Evolutionary conservation across 2,797 vertebrate genomes (phyloP).

Genomic region (Poeciliopsis turneri): DNA sequence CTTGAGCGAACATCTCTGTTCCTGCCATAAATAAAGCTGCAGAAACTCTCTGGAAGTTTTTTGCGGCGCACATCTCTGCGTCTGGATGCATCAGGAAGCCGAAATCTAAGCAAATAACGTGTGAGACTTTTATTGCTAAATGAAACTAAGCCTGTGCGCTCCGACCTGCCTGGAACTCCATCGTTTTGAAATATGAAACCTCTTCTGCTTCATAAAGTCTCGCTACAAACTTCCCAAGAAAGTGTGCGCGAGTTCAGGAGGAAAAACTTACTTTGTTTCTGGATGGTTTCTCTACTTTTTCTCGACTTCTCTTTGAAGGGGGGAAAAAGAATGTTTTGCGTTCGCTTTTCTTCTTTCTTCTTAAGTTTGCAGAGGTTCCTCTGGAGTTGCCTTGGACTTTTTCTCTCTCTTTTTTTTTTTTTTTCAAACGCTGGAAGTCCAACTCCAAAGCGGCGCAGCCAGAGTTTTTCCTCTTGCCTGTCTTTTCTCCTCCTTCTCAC

Average conservation of each 20-base stretch:
- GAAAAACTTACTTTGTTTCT: slow-evolving; percentile 74
- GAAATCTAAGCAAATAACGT: slow-evolving; percentile 1
- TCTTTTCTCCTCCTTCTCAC: slow-evolving; percentile 71
- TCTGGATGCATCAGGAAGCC: not conserved
- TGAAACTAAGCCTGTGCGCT: not conserved
- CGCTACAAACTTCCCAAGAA: slow-evolving; percentile 52
- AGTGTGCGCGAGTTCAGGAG: slow-evolving; percentile 12
- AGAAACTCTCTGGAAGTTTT: slow-evolving; percentile 4
- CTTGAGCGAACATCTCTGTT: not conserved
- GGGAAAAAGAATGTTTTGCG: not conserved
- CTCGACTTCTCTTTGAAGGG: slow-evolving; percentile 43
- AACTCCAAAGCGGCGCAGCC: slow-evolving; percentile 78
- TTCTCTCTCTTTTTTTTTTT: slow-evolving; percentile 1
- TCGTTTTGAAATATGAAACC: slow-evolving; percentile 59
- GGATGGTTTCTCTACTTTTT: slow-evolving; percentile 39
- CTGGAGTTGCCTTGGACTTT: slow-evolving; percentile 69
- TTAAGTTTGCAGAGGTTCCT: slow-evolving; percentile 74
- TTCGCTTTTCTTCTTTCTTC: slow-evolving; percentile 47
- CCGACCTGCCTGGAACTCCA: slow-evolving; percentile 37
- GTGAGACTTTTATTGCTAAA: slow-evolving; percentile 9
- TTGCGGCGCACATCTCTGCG: not conserved
- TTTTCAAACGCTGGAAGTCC: slow-evolving; percentile 71
- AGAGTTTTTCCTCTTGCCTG: slow-evolving; percentile 70
- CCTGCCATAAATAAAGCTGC: not conserved
- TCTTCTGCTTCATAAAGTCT: slow-evolving; percentile 32